A percentile compares a stretch with the other conserved stretches of the same genome.
Evolutionary conservation across 2,797 vertebrate genomes (phyloP).

Genomic region (Garrulus glandarius): DNA sequence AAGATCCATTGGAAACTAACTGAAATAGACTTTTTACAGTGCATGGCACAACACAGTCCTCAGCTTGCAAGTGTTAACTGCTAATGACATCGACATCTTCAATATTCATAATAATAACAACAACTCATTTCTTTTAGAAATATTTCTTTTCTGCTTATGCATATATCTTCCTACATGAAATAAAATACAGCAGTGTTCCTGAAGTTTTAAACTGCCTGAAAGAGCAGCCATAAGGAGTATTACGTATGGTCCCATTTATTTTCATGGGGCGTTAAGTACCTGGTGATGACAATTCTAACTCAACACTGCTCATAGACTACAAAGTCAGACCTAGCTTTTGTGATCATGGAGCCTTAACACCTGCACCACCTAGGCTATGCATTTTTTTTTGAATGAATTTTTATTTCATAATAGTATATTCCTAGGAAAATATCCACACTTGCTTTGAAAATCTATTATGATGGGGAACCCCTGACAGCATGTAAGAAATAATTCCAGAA

Average conservation of each 20-base stretch:
- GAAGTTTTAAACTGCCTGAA: conserved; percentile 12
- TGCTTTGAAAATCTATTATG: neutral
- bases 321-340: neutral
- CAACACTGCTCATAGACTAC: neutral
- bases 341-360: neutral
- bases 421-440: neutral
- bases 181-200: neutral
- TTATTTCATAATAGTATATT: neutral
- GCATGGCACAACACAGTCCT: neutral
- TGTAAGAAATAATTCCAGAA: neutral
- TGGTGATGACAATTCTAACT: neutral
- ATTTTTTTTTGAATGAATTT: neutral
- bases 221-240: neutral
- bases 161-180: neutral
- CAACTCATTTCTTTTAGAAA: neutral
- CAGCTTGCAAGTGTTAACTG: neutral
- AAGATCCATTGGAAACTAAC: neutral
- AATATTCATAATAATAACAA: neutral
- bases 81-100: neutral
- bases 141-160: neutral
- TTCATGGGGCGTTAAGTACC: neutral
- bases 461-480: neutral
- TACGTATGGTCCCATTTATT: neutral
- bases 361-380: neutral
- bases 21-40: neutral